Percentiles rank a stretch among this genome's conserved stretches.
phyloP scores from a whole-genome alignment of 2,113 vertebrate species.

The Manacus vitellinus region DNA sequence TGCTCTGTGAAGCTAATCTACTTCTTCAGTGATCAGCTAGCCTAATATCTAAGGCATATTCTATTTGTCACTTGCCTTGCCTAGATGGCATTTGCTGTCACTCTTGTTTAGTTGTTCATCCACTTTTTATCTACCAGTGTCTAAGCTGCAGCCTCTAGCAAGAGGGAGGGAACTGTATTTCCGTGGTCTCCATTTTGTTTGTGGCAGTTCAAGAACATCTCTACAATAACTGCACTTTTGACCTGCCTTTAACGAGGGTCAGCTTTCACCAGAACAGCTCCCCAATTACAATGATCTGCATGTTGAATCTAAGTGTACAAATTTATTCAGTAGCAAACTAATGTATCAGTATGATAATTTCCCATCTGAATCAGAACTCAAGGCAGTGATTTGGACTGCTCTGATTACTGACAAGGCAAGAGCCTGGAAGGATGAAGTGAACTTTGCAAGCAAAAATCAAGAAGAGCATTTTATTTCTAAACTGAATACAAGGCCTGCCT shows the following conservation, averaged over 20 bases:
- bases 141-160: background rate
- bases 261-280: background rate
- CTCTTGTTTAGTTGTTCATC: background rate
- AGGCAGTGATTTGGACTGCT: background rate
- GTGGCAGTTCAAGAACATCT: background rate
- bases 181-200: background rate
- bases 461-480: background rate
- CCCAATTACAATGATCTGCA: background rate
- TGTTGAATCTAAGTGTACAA: background rate
- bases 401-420: background rate
- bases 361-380: background rate
- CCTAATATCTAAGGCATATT: background rate
- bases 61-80: background rate
- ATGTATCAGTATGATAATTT: background rate
- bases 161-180: rapidly evolving
- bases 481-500: background rate
- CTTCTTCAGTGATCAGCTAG: background rate
- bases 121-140: background rate
- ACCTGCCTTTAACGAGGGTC: background rate
- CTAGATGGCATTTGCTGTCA: background rate
- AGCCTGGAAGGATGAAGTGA: background rate
- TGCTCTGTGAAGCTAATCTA: background rate
- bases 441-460: background rate
- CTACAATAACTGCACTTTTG: background rate
- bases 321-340: background rate